Evolutionary conservation across 2,888 invertebrate genomes (phyloP), one percentile per base, ranked within the genome.

Genomic region (Pyrrhia umbra): DNA sequence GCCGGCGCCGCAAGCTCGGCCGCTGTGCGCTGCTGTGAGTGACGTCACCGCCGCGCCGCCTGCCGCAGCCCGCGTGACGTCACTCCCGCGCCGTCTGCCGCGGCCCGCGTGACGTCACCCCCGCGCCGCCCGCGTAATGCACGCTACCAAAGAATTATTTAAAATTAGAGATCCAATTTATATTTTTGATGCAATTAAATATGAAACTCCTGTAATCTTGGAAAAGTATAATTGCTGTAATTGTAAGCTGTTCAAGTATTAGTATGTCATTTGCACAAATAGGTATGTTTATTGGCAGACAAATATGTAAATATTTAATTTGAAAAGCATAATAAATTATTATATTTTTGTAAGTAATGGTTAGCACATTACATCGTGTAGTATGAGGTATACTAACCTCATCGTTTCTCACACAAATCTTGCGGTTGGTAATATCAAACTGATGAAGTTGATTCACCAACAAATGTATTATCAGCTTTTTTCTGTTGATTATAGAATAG

Each of bases 1-100:
- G 96, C 40, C 96, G 96, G 69, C 96, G 96, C 80, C 94, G 96
- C 80, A 84, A 83, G 79, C 84, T 86, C 56, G 92, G 90, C 64
- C 94, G 92, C 79, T 96, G 96, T 81, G 67, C 84, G 20, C 85
- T 96, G 66, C 90, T 95, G 62, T 95, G 90, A 90, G 67, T n/a
- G n/a, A n/a, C n/a, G n/a, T 8, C 2, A 1, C 8, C 30, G 30
- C 3, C 9, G 16, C 40, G 18, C 37, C 13, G 37, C 37, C 2
- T 23, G 23, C 13, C 10, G 10, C 34, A 9, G 2, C 34, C 13
- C 37, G 37, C 37, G 18, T 18, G 18, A 40, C 40, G 40, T 40
- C 18, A 18, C 16, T 10, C 2, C 2, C 30, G 27, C 3, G 27
- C 10, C 27, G 1, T 27, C 2, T 23, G 23, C 13, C 10, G 10